Conservation (phyloP, 2,888 invertebrate species). For the Erebia aethiops region DNA sequence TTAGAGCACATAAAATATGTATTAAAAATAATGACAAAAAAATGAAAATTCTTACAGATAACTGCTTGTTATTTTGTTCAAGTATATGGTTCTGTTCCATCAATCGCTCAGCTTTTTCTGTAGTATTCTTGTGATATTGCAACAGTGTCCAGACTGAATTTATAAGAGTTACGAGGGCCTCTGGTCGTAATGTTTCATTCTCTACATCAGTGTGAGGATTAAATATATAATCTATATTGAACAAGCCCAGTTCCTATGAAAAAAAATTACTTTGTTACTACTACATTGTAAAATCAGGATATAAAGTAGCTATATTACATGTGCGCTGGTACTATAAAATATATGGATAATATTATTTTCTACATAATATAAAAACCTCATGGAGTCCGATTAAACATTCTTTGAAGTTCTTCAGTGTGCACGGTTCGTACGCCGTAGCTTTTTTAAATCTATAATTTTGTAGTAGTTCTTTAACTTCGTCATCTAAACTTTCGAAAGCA, state of each 20-base stretch:
- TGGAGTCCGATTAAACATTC: slow-evolving; percentile 72
- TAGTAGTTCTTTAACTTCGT: slow-evolving; percentile 74
- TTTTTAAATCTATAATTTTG: slow-evolving; percentile 71
- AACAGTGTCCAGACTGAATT: slow-evolving; percentile 69
- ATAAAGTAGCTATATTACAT: neutral
- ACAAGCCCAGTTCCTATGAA: slow-evolving; percentile 66
- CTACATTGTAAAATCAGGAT: neutral
- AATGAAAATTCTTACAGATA: slow-evolving; percentile 58
- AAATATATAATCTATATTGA: slow-evolving; percentile 67
- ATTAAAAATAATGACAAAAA: neutral
- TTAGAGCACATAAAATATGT: neutral
- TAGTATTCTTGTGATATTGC: slow-evolving; percentile 62
- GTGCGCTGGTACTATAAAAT: too few species aligned
- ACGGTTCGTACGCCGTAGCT: slow-evolving; percentile 70
- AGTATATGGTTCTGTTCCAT: slow-evolving; percentile 66
- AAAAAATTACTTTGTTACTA: slow-evolving; percentile 20
- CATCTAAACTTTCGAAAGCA: slow-evolving; percentile 62
- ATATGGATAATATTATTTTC: neutral
- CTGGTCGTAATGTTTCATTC: slow-evolving; percentile 52
- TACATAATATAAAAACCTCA: slow-evolving; percentile 57
- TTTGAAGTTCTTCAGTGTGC: slow-evolving; percentile 63
- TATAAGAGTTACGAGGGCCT: slow-evolving; percentile 66
- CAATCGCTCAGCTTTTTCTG: slow-evolving; percentile 59
- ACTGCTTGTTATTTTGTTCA: slow-evolving; percentile 67
- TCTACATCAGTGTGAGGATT: slow-evolving; percentile 69